phyloP scores from a whole-genome alignment of 2,888 invertebrate genomes.

The Lasioglossum zephyrum region DNA sequence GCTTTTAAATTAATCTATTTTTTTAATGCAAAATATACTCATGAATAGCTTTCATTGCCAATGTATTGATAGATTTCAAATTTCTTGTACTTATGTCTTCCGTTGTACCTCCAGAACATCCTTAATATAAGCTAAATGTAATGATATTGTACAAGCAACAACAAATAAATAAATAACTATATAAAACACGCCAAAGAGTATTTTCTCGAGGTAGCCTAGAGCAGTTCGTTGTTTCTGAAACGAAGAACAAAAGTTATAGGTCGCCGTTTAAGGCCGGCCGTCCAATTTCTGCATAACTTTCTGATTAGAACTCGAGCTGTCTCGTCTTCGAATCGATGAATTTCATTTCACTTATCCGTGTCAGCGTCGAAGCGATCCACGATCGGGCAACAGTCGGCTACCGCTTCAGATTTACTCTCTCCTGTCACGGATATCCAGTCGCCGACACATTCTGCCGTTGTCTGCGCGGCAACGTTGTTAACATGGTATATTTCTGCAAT shows the following conservation, averaged over 20 bases:
- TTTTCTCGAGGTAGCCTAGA: neutral
- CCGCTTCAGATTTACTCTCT: slow-evolving; percentile 57
- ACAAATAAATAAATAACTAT: too few relatives aligned
- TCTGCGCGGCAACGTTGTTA: slow-evolving; percentile 52
- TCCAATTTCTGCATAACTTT: slow-evolving; percentile 32
- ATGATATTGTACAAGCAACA: too few relatives aligned
- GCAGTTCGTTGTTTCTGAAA: neutral
- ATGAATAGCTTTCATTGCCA: too few relatives aligned
- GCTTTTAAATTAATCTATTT: too few relatives aligned
- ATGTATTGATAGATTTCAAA: too few relatives aligned
- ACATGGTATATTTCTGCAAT: slow-evolving; percentile 58
- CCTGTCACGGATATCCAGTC: slow-evolving; percentile 54
- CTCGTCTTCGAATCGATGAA: slow-evolving; percentile 44
- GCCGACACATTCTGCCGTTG: slow-evolving; percentile 41
- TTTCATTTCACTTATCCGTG: slow-evolving; percentile 48
- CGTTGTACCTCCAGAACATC: too few relatives aligned
- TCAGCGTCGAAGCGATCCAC: slow-evolving; percentile 32
- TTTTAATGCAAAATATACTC: too few relatives aligned
- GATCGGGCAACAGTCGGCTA: slow-evolving; percentile 39
- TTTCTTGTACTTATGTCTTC: too few relatives aligned
- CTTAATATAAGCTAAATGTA: too few relatives aligned
- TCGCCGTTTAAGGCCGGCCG: neutral
- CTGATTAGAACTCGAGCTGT: slow-evolving; percentile 5
- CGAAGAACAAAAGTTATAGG: neutral
- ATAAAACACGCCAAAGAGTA: neutral